These are phyloP conservation scores for Frankliniella fusca DNA, from an alignment of 2,888 invertebrate species.

Conservation along the genomic window DNA sequence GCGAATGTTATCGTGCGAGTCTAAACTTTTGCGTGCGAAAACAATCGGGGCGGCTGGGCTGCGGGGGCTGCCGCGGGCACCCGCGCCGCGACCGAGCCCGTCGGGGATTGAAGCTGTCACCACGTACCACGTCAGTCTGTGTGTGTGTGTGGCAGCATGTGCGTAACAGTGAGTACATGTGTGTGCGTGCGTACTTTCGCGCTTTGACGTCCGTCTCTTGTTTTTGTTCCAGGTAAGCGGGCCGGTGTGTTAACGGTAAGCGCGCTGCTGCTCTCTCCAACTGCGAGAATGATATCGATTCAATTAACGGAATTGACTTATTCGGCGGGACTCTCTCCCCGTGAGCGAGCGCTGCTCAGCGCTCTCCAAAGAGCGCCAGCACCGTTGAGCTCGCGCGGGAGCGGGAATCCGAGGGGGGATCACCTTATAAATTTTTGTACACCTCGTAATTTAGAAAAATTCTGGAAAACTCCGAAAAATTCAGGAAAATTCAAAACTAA, in stretches of 20 bases:
- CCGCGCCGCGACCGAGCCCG: no score
- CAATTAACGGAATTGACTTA: constrained; percentile 8
- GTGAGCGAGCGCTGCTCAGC: not conserved
- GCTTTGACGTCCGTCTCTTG: not conserved
- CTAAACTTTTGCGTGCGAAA: not conserved
- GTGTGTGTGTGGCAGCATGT: no score
- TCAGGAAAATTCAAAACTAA: no score
- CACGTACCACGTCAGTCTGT: no score
- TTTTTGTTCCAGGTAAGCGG: constrained; percentile 10
- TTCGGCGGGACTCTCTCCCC: not conserved
- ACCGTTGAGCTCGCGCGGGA: not conserved
- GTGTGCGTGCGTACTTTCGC: not conserved
- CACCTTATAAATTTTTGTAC: no score
- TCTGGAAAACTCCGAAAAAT: no score
- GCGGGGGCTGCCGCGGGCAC: no score
- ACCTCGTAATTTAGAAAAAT: no score
- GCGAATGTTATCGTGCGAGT: not conserved
- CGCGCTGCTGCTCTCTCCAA: not conserved
- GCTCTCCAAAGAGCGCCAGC: not conserved
- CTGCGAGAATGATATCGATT: not conserved
- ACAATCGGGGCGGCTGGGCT: no score
- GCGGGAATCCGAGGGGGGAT: no score
- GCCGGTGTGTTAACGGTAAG: not conserved
- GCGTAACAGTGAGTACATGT: no score
- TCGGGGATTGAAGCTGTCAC: no score